A percentile compares a stretch with the other conserved stretches of the same genome.
Evolutionary conservation across 2,888 invertebrate genomes (phyloP).

Genomic region (Epinotia demarniana): DNA sequence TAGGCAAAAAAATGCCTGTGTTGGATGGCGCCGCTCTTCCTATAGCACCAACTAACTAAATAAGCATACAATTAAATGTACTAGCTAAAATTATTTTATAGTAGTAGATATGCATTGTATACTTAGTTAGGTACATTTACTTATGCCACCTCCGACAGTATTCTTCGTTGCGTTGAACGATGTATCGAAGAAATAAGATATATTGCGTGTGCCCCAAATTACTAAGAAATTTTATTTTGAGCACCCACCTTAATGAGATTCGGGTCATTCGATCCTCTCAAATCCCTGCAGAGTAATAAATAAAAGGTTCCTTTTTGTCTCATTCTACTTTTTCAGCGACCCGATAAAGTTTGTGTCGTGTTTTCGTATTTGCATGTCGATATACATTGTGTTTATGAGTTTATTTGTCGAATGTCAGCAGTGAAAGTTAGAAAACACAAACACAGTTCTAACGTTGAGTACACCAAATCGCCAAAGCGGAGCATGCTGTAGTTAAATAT

Average conservation of each 20-base stretch:
- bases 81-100: too few species aligned
- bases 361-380: conserved; percentile 14
- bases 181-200: background rate
- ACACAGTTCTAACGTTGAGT: too few species aligned
- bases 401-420: background rate
- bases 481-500: too few species aligned
- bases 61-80: too few species aligned
- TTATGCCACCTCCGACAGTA: background rate
- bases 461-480: too few species aligned
- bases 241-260: conserved; percentile 35
- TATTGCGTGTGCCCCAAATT: conserved; percentile 1
- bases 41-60: too few species aligned
- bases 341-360: conserved; percentile 24
- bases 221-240: conserved; percentile 33
- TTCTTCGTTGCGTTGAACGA: background rate
- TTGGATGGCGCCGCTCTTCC: too few species aligned
- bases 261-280: conserved; percentile 36
- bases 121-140: too few species aligned
- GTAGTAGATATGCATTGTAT: too few species aligned
- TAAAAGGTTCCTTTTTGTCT: conserved; percentile 34
- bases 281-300: conserved; percentile 33
- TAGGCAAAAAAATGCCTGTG: too few species aligned
- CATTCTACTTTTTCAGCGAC: conserved; percentile 26
- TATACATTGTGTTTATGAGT: background rate
- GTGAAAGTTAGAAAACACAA: background rate